Percentiles rank a stretch among this genome's conserved stretches.
Conservation (phyloP, 2,888 invertebrate genomes). For the Acleris literana region DNA sequence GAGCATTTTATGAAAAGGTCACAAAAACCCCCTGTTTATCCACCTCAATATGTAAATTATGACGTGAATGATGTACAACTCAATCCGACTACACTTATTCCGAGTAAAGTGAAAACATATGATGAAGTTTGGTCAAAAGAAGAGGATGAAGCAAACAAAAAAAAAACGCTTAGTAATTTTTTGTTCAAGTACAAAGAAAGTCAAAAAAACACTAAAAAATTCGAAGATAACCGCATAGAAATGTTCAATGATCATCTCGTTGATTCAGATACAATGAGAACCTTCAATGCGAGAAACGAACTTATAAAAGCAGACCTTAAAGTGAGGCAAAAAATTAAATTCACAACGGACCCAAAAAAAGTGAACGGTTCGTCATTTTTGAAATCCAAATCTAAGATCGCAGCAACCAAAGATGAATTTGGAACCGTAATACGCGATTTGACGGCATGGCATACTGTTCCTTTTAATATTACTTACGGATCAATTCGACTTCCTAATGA, state of each 20-base stretch:
- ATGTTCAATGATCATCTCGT: too few relatives aligned
- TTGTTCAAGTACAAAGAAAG: background rate
- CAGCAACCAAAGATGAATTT: background rate
- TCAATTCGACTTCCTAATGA: conserved; percentile 20
- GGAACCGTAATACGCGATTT: background rate
- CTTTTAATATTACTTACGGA: background rate
- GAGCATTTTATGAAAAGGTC: background rate
- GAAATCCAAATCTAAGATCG: background rate
- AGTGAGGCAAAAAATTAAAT: too few relatives aligned
- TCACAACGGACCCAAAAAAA: too few relatives aligned
- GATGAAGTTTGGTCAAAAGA: conserved; percentile 38
- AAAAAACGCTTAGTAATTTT: background rate
- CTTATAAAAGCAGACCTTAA: too few relatives aligned
- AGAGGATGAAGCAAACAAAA: background rate
- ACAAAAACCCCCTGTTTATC: too few relatives aligned
- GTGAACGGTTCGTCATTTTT: background rate
- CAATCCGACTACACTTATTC: background rate
- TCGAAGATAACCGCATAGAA: background rate
- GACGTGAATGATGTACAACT: background rate
- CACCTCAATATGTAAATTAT: background rate
- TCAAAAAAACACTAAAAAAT: background rate
- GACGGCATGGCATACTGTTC: background rate
- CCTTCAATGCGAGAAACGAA: too few relatives aligned
- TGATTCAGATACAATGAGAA: too few relatives aligned
- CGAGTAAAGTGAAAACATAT: conserved; percentile 26